phyloP scores from a whole-genome alignment of 2,888 invertebrate genomes.

The Diaprepes abbreviatus region DNA sequence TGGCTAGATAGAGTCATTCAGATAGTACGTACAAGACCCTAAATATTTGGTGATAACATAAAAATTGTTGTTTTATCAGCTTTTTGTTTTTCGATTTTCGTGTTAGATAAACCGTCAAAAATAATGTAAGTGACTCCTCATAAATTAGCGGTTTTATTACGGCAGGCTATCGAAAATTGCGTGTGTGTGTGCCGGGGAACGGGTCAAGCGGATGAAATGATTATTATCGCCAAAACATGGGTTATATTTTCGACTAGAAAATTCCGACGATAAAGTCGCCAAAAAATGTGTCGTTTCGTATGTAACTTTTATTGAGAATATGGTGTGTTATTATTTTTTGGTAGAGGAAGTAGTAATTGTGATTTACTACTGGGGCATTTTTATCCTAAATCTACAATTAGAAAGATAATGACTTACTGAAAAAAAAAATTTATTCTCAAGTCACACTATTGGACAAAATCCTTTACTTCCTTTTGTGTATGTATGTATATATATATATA shows the following conservation, averaged over 20 bases:
- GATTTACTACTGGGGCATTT: too few species aligned
- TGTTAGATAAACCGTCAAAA: constrained; percentile 41
- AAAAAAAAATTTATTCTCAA: too few species aligned
- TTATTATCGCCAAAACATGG: constrained; percentile 30
- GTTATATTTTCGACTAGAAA: constrained; percentile 15
- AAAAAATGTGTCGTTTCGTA: too few species aligned
- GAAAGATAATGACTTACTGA: too few species aligned
- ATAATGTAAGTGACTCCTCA: constrained; percentile 43
- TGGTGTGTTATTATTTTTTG: too few species aligned
- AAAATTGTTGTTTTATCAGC: constrained; percentile 9
- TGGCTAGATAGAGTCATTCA: not conserved
- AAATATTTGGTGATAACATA: constrained; percentile 11
- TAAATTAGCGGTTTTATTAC: constrained; percentile 48
- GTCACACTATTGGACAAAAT: too few species aligned
- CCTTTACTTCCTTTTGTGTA: too few species aligned
- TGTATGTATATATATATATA: too few species aligned
- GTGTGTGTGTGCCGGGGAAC: constrained; percentile 36
- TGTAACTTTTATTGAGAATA: too few species aligned
- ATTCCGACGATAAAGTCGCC: constrained; percentile 4
- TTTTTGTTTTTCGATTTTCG: constrained; percentile 31
- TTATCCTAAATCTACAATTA: too few species aligned
- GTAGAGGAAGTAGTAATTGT: too few species aligned
- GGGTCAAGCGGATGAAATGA: constrained; percentile 42
- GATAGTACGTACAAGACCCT: not conserved
- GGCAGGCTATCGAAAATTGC: constrained; percentile 38